Conservation (phyloP, 2,113 vertebrate genomes). For the Hirundichthys speculiger region DNA sequence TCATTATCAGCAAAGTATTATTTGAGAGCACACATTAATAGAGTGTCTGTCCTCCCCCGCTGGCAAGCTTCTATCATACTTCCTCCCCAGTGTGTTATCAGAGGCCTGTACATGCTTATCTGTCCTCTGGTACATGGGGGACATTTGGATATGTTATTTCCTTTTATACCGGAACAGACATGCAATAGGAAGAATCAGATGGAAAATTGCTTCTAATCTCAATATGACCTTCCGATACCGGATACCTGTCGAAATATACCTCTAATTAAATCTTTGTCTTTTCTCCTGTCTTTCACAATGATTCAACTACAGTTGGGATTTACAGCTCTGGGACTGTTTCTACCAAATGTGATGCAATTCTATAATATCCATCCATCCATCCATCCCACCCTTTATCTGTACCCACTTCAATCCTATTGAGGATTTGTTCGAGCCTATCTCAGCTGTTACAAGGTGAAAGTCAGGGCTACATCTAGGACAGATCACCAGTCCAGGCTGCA, state of each 20-base stretch:
- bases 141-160: slow-evolving; percentile 41
- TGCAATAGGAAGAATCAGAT: slow-evolving; percentile 37
- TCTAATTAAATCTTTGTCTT: slow-evolving; percentile 62
- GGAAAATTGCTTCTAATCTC: slow-evolving; percentile 50
- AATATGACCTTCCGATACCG: slow-evolving; percentile 58
- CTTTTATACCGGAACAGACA: slow-evolving; percentile 39
- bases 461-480: too few species aligned
- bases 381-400: too few species aligned
- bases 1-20: too few species aligned
- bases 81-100: slow-evolving; percentile 39
- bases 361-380: not conserved
- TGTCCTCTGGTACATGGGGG: slow-evolving; percentile 27
- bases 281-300: slow-evolving; percentile 27
- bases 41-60: slow-evolving; percentile 5
- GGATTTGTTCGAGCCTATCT: too few species aligned
- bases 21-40: too few species aligned
- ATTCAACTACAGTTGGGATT: slow-evolving; percentile 41
- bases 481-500: too few species aligned
- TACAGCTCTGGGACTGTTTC: slow-evolving; percentile 31
- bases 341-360: not conserved
- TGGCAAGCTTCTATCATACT: slow-evolving; percentile 22
- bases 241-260: slow-evolving; percentile 44
- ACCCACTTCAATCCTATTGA: too few species aligned
- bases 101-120: slow-evolving; percentile 36
- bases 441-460: too few species aligned